Evolutionary conservation across 2,888 invertebrate species (phyloP).

Genomic region (Lasioglossum vierecki): DNA sequence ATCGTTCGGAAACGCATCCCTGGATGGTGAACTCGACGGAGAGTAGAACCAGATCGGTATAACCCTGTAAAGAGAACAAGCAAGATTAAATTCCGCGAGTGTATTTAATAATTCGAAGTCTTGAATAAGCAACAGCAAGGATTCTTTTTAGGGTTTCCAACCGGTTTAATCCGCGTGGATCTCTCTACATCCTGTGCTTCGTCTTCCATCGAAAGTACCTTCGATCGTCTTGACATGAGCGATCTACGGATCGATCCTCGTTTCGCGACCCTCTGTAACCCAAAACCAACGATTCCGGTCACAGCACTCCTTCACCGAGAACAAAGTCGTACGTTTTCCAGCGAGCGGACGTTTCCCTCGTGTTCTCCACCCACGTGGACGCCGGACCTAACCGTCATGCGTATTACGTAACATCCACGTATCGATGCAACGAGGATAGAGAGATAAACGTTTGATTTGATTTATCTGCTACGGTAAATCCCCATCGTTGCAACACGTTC

Average conservation of each 20-base stretch:
- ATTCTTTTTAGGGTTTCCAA: background rate
- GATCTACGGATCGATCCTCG: background rate
- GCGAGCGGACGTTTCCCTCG: slow-evolving; percentile 66
- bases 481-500: slow-evolving; percentile 1
- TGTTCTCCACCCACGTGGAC: slow-evolving; percentile 71
- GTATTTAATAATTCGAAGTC: background rate
- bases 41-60: background rate
- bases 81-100: background rate
- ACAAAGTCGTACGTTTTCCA: slow-evolving; percentile 60
- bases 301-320: slow-evolving; percentile 41
- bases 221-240: slow-evolving; percentile 2
- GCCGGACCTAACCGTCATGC: slow-evolving; percentile 50
- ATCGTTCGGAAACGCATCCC: slow-evolving; percentile 6
- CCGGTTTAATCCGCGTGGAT: background rate
- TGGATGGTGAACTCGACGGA: background rate
- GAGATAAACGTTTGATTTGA: slow-evolving; percentile 9
- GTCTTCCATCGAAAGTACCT: background rate
- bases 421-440: background rate
- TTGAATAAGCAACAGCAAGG: background rate
- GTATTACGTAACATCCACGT: slow-evolving; percentile 60
- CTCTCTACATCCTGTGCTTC: background rate
- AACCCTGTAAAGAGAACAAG: background rate
- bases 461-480: slow-evolving; percentile 2
- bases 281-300: slow-evolving; percentile 55
- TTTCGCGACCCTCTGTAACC: slow-evolving; percentile 39